Evolutionary conservation across 2,113 vertebrate genomes (phyloP), one percentile per base, ranked within the genome.

Genomic region (Apus apus): DNA sequence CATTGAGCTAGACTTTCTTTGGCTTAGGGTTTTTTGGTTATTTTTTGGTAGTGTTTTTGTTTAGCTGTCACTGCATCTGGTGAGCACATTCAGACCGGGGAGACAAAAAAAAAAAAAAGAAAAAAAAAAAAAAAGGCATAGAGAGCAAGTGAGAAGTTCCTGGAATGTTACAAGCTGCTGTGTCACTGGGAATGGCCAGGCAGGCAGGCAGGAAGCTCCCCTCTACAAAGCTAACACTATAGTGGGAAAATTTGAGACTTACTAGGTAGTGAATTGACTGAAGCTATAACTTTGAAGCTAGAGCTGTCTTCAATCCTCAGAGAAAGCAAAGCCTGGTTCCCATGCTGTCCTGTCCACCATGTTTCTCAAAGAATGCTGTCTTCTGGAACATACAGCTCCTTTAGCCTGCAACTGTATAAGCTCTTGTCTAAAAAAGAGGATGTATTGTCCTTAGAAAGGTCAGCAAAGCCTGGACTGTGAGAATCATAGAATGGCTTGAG

Each of bases 211-310:
- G 94, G 90, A 96, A 67, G 38, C 61, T 92, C 40, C 70, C 51
- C 34, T 83, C 60, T 77, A 50, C 70, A 72, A 72, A 84, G 57
- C 40, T 89, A 68, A 87, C 83, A 85, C 76, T 65, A 50, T 25
- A 62, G 96, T 98, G 97, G 96, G 96, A 98, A 98, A 97, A 94
- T 26, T 72, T 61, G 78, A 94, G 96, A 91, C 81, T 97, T 96
- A 75, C 2, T 89, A 93, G 93, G 64, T 60, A 82, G 81, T 21
- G 43, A 88, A 60, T 36, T 84, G 34, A 57, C 67, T 43, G 60
- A 82, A 85, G 68, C n/a, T 30, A 4, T 80, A 77, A 84, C n/a
- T 50, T 72, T 30, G 38, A 89, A 68, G 30, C 29, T 51, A 65
- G 40, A 87, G 43, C 26, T 78, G 27, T 79, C 7, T 71, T 62